These are phyloP conservation scores for Tiaroga cobitis DNA, from an alignment of 2,797 vertebrate genomes.

Conservation along the genomic window DNA sequence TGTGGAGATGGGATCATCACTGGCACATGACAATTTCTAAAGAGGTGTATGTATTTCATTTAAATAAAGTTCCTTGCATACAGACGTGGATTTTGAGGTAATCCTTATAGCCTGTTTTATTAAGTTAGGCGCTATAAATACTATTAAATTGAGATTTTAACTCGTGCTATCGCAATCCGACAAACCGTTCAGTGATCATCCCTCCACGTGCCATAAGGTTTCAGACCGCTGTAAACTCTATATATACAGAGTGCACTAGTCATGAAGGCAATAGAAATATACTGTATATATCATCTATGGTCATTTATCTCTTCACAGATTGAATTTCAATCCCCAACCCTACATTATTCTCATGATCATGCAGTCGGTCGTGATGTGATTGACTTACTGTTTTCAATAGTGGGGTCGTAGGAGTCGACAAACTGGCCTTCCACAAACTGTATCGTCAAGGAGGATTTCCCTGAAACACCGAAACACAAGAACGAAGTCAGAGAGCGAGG, in stretches of 20 bases:
- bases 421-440: conserved; percentile 95
- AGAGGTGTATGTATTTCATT: neutral
- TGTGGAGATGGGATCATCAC: neutral
- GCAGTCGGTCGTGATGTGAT: neutral
- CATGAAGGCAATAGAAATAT: too few relatives aligned
- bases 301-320: neutral
- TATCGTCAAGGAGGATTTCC: conserved; percentile 92
- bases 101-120: neutral
- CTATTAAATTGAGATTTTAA: neutral
- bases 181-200: too few relatives aligned
- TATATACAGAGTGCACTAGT: too few relatives aligned
- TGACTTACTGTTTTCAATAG: conserved; percentile 93
- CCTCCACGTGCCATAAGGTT: too few relatives aligned
- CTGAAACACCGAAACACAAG: conserved; percentile 65
- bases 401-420: conserved; percentile 92
- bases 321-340: neutral
- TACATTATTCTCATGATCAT: neutral
- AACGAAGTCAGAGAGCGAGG: neutral
- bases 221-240: too few relatives aligned
- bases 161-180: too few relatives aligned
- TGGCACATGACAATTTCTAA: neutral
- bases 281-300: neutral
- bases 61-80: neutral
- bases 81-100: neutral
- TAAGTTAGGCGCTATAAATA: too few relatives aligned